Conservation (phyloP, 2,888 invertebrate genomes). For the Barypeithes pellucidus region DNA sequence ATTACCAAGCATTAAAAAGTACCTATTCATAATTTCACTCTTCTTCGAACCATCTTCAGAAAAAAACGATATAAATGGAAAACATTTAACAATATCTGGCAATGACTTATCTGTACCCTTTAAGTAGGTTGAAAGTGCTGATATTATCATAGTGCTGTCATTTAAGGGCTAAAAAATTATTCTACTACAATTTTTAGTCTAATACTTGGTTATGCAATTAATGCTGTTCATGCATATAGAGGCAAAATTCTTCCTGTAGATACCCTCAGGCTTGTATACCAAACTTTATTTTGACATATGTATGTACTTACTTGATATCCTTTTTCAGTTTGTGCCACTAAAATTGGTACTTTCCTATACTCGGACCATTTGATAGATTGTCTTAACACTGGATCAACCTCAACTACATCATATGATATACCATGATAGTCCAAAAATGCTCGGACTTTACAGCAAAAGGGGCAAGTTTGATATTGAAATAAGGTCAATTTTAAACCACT, state of each 20-base stretch:
- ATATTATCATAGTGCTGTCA: conserved; percentile 96
- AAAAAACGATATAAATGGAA: conserved; percentile 80
- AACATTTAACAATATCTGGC: conserved; percentile 82
- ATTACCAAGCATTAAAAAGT: conserved; percentile 88
- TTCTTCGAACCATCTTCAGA: conserved; percentile 80
- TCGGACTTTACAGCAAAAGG: conserved; percentile 96
- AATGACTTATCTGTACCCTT: conserved; percentile 76
- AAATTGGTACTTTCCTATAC: conserved; percentile 96
- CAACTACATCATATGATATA: conserved; percentile 94
- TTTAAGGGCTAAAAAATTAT: conserved; percentile 77
- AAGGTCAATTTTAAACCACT: conserved; percentile 86
- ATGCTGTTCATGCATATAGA: too few relatives aligned
- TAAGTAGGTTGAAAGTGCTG: conserved; percentile 86
- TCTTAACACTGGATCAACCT: conserved; percentile 96
- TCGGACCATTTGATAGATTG: conserved; percentile 94
- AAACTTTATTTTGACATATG: neutral
- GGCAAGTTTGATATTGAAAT: conserved; percentile 98
- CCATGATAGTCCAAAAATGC: conserved; percentile 94
- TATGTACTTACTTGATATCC: conserved; percentile 78
- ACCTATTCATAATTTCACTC: conserved; percentile 88
- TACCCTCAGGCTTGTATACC: neutral
- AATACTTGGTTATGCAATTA: too few relatives aligned
- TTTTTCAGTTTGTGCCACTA: conserved; percentile 82
- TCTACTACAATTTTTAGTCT: neutral
- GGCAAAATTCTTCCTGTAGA: too few relatives aligned